Percentiles rank a stretch among this genome's conserved stretches.
phyloP scores from a whole-genome alignment of 2,888 invertebrate genomes.

The Synergus umbraculus region DNA sequence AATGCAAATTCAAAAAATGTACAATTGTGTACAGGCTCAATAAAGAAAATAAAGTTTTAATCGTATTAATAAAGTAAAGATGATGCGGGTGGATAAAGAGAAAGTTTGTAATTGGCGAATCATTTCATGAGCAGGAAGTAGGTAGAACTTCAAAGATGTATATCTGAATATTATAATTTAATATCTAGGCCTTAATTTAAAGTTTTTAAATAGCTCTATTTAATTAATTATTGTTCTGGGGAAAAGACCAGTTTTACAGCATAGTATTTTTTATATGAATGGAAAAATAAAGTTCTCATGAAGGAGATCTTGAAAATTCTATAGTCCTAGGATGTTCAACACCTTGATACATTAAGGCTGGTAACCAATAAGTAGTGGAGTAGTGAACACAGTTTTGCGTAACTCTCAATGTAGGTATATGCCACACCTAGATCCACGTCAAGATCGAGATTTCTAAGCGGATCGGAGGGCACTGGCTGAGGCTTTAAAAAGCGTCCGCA shows the following conservation, averaged over 20 bases:
- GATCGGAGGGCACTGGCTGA: slow-evolving; percentile 54
- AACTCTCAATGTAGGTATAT: slow-evolving; percentile 55
- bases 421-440: slow-evolving; percentile 56
- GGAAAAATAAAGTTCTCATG: slow-evolving; percentile 3
- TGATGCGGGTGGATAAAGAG: slow-evolving; percentile 33
- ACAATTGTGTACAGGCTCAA: not conserved
- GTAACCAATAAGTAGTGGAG: slow-evolving; percentile 48
- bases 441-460: slow-evolving; percentile 55
- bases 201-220: not conserved
- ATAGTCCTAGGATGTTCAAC: slow-evolving; percentile 23
- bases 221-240: not conserved
- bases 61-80: not conserved
- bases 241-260: not conserved
- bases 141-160: slow-evolving; percentile 2
- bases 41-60: not conserved
- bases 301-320: not conserved
- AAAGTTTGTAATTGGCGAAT: slow-evolving; percentile 23
- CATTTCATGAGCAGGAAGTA: not conserved
- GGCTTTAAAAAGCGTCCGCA: slow-evolving; percentile 54
- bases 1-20: not conserved
- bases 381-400: slow-evolving; percentile 59
- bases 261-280: not conserved
- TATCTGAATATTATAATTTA: not conserved
- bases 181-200: not conserved
- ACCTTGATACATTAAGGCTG: slow-evolving; percentile 46